Evolutionary conservation across 2,113 vertebrate species (phyloP), one percentile per base, ranked within the genome.

Genomic region (Jacana jacana): DNA sequence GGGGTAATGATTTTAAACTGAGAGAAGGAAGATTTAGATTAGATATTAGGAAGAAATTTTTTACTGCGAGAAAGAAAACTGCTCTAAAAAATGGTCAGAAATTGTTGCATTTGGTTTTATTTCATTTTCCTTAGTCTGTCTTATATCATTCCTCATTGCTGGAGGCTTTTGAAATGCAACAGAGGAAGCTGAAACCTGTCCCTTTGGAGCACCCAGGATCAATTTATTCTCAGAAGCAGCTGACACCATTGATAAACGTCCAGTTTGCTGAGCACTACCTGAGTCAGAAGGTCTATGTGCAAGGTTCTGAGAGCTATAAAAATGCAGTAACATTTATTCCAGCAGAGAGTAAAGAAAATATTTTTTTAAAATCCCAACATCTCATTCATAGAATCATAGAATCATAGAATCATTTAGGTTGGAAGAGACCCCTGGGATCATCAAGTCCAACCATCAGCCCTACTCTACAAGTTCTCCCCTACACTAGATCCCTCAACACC

Each of bases 161-260:
- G 54, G 31, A 98, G 97, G 97, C 95, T 64, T 93, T 97, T 85
- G 97, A 97, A 60, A 72, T 97, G 9, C 98, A 98, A 92, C 54
- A 91, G 24, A 96, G 97, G 52, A 92, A 97, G 7, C 81, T 96
- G 80, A 98, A 91, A 82, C 71, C 77, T 10, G 61, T 95, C 17
- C 82, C 94, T 3, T 40, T 94, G 31, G 97, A 98, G 84, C 75
- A 98, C 22, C 95, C 97, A 4, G 97, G 97, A 33, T 44, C 82
- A n/a, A 70, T 95, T 37, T 94, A 91, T 76, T 84, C 95, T 68
- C 96, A 97, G 95, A 97, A 97, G 66, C 89, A 97, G 42, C n/a
- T 98, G 94, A 87, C 95, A 28, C 70, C 94, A 13, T 78, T 82
- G 60, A 93, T 98, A 84, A 96, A 96, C 55, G 52, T 86, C 71